These are phyloP conservation scores for Takifugu ocellatus DNA, from an alignment of 2,797 vertebrate species.

Conservation along the genomic window DNA sequence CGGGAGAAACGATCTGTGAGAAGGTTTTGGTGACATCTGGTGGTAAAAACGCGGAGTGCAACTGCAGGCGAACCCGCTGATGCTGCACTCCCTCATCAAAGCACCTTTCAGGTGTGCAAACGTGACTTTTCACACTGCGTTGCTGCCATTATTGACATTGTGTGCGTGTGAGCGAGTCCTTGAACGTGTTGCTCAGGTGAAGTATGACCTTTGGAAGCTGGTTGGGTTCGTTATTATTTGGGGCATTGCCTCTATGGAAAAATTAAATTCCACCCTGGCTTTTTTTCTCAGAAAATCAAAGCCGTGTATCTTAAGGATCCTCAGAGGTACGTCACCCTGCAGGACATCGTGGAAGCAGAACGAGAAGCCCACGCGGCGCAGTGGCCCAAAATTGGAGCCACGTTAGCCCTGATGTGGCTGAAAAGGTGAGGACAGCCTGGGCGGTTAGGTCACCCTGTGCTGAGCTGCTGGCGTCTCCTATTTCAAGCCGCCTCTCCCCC, in stretches of 20 bases:
- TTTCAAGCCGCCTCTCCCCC: background rate
- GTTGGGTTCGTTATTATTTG: too few species aligned
- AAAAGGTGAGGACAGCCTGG: constrained; percentile 82
- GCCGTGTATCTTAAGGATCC: constrained; percentile 87
- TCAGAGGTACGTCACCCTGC: constrained; percentile 84
- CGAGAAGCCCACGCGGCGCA: constrained; percentile 77
- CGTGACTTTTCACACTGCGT: too few species aligned
- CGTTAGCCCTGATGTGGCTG: constrained; percentile 92
- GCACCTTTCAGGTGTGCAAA: too few species aligned
- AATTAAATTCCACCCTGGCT: background rate
- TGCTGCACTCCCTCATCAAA: too few species aligned
- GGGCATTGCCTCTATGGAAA: background rate
- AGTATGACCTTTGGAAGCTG: too few species aligned
- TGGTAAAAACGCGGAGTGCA: too few species aligned
- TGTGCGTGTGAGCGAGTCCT: background rate
- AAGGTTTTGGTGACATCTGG: too few species aligned
- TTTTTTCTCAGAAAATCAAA: constrained; percentile 83
- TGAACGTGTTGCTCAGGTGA: too few species aligned
- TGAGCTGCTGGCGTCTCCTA: background rate
- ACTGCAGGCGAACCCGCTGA: too few species aligned
- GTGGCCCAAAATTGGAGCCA: constrained; percentile 92
- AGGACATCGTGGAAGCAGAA: constrained; percentile 87
- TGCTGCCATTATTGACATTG: background rate
- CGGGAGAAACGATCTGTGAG: too few species aligned
- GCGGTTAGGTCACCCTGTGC: background rate